Base-by-base conservation (phyloP, 2,797 vertebrate species). In the Halcyon badia region DNA sequence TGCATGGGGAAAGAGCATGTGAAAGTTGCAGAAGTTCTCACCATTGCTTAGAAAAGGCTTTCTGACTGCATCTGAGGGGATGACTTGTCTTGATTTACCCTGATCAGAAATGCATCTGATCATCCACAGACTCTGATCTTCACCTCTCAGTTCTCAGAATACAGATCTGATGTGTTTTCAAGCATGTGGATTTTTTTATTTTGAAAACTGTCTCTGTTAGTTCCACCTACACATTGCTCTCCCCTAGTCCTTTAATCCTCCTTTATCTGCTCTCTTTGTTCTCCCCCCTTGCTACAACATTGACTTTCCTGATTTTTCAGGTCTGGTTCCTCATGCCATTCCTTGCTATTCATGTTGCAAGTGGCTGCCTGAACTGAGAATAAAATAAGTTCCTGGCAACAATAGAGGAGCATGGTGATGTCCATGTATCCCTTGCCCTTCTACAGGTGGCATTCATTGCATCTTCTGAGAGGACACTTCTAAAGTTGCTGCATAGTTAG, bases 161-260 rank as follows among this genome's bases (percentile, higher is more conserved):
- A 7, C 22, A 58, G 30, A 76, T 77, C 5, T 64, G 30, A 42
- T 54, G 30, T 19, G 12, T 54, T 92, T 81, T 35, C 30, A 68
- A 52, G 31, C 6, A 3, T 25, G 35, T 0, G 2, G 0, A 1
- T 0, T 57, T 85, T 66, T 39, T 61, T 25, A 24, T 14, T 48
- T 75, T 0, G 0, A 37, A 33, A 39, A 61, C 5, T 22, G 5
- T 19, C 18, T 73, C 17, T 64, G 17, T 66, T 17, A 64, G 49
- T 46, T 83, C 20, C 21, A 6, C 3, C 3, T 57, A 9, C 24
- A 37, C 4, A 2, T 5, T 7, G 22, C 10, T 51, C 19, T 56
- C 28, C 25, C 9, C 3, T 1, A 2, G 9, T 37, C 31, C n/a
- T 79, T 83, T 24, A 33, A 25, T 44, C n/a, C 18, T 56, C 48